Evolutionary conservation across 2,113 vertebrate species (phyloP).

Genomic region (Eleginops maclovinus): DNA sequence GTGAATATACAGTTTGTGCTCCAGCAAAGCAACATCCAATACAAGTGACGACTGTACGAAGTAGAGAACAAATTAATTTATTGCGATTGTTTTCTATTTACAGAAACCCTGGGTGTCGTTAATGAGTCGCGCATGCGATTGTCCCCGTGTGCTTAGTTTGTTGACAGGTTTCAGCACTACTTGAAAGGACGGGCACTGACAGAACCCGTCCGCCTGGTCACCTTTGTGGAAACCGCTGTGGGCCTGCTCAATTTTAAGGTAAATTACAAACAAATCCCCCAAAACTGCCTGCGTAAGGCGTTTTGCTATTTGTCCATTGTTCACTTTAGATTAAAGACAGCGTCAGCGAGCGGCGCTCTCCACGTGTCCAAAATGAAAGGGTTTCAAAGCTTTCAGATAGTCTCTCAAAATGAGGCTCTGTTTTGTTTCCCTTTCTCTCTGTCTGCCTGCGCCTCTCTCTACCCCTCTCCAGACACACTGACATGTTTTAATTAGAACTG

Average conservation of each 20-base stretch:
- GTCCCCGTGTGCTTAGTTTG: slow-evolving; percentile 89
- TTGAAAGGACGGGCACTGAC: slow-evolving; percentile 91
- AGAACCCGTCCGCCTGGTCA: slow-evolving; percentile 95
- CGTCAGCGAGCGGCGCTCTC: slow-evolving; percentile 53
- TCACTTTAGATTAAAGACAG: slow-evolving; percentile 74
- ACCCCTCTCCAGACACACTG: slow-evolving; percentile 61
- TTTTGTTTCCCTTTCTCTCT: slow-evolving; percentile 13
- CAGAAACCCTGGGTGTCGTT: slow-evolving; percentile 55
- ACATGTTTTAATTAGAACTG: slow-evolving; percentile 77
- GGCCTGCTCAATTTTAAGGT: slow-evolving; percentile 99
- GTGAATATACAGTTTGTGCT: not conserved
- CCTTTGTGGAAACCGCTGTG: slow-evolving; percentile 98
- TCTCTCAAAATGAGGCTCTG: slow-evolving; percentile 67
- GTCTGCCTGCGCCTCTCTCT: slow-evolving; percentile 30
- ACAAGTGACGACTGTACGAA: not conserved
- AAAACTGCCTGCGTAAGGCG: slow-evolving; percentile 63
- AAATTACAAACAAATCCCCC: slow-evolving; percentile 77
- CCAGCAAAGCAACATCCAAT: not conserved
- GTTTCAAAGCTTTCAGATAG: slow-evolving; percentile 57
- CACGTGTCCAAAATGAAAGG: slow-evolving; percentile 66
- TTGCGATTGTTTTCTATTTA: slow-evolving; percentile 41
- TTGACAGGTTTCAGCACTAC: slow-evolving; percentile 92
- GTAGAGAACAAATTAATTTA: slow-evolving; percentile 47
- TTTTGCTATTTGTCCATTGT: slow-evolving; percentile 67
- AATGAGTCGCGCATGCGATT: slow-evolving; percentile 67